Conservation (phyloP, 1,140 invertebrate species). For the Zaprionus ghesquierei region DNA sequence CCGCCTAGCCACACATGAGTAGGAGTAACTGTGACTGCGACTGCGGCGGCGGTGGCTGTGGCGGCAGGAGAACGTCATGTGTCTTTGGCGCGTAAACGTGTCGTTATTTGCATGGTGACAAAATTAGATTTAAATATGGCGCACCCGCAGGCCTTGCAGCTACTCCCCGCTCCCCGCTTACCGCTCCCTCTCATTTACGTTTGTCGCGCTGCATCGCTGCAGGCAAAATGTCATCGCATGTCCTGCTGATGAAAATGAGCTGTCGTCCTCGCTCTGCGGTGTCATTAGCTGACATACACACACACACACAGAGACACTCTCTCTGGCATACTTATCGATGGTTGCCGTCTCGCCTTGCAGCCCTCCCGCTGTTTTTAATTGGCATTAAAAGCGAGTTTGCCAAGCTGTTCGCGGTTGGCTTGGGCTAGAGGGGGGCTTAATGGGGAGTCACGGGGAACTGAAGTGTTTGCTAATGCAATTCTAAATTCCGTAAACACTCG, state of each 20-base stretch:
- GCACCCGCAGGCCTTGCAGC: constrained; percentile 37
- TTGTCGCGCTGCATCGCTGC: constrained; percentile 4
- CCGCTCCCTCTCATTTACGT: too few relatives aligned
- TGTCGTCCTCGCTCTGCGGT: constrained; percentile 33
- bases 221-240: constrained; percentile 72
- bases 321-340: not conserved
- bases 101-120: constrained; percentile 69
- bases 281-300: constrained; percentile 7
- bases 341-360: not conserved
- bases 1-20: constrained; percentile 11
- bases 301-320: not conserved
- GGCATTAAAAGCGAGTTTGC: constrained; percentile 22
- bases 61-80: constrained; percentile 8
- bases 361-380: constrained; percentile 42
- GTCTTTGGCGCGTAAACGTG: constrained; percentile 50
- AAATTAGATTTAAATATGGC: constrained; percentile 79
- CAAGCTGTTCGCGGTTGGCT: not conserved
- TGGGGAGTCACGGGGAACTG: not conserved
- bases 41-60: not conserved
- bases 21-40: not conserved
- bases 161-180: too few relatives aligned
- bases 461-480: constrained; percentile 7
- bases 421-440: too few relatives aligned
- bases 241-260: constrained; percentile 69
- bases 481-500: not conserved